Evolutionary conservation across 2,888 invertebrate genomes (phyloP).

Genomic region (Mythimna impura): DNA sequence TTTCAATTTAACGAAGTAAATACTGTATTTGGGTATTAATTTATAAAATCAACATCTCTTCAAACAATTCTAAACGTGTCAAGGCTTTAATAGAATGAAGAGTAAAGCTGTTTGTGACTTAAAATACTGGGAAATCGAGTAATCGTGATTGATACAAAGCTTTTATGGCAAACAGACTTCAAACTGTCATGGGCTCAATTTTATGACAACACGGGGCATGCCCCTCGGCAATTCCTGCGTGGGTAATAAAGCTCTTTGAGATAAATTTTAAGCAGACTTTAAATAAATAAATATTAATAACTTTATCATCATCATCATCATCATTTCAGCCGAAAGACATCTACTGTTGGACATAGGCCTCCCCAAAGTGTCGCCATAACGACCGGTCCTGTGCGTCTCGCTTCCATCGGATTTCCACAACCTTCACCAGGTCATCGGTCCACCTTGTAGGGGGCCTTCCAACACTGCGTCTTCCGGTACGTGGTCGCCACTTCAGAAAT

Average conservation of each 20-base stretch:
- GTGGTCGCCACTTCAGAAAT: no score
- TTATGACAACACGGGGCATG: not conserved
- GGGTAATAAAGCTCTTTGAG: not conserved
- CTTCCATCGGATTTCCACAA: no score
- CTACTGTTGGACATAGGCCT: no score
- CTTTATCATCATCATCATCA: no score
- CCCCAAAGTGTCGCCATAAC: no score
- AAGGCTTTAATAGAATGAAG: not conserved
- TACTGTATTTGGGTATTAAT: not conserved
- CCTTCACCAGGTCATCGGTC: no score
- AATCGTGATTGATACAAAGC: constrained; percentile 54
- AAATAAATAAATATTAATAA: no score
- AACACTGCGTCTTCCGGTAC: no score
- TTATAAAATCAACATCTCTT: not conserved
- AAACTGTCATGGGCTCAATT: constrained; percentile 18
- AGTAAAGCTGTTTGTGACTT: constrained; percentile 5
- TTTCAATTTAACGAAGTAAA: not conserved
- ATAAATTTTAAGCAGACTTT: no score
- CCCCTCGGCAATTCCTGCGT: not conserved
- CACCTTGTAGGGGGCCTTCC: no score
- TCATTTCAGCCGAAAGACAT: no score
- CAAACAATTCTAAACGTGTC: constrained; percentile 1
- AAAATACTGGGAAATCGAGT: constrained; percentile 33
- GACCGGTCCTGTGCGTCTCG: no score
- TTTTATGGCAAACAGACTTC: constrained; percentile 34